Evolutionary conservation across 2,888 invertebrate species (phyloP), one percentile per base, ranked within the genome.

Genomic region (Lochmaea capreae): DNA sequence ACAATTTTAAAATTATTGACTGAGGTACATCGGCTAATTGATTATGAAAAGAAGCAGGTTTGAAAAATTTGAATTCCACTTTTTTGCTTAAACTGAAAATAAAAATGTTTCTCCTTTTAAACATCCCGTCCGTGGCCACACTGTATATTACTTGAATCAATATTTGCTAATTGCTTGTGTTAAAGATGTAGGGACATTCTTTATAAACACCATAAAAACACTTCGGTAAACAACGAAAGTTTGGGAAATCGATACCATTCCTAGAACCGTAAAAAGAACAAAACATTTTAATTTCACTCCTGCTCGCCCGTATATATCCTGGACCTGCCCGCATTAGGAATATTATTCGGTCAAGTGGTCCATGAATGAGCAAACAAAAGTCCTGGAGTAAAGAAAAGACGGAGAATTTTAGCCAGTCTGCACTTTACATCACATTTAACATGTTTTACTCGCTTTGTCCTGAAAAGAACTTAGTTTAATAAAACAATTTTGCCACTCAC

Each of bases 261-360:
- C 18, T 70, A 63, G 65, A 72, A 65, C 62, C 62, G 49, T 33
- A 66, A 63, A 67, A 74, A 16, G 46, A 52, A 52, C 54, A 66
- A 63, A 72, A 76, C 73, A 74, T 49, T 73, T 71, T 74, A 75
- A 78, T 78, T 79, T 78, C 62, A 65, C 76, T 73, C 63, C 61
- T 63, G 67, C 79, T 76, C 75, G 74, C 42, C 33, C 33, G 33
- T 59, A 59, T 59, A 59, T 78, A 79, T 79, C 54, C 65, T 54
- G 71, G 49, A 72, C 75, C 74, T 72, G 70, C 76, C 77, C 76
- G 76, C 77, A 76, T 78, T 73, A 63, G 58, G 74, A 74, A 75
- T 76, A 77, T 73, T 69, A 69, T 77, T 72, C 74, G 79, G 79
- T 79, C 79, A 79, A 79, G 79, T 77, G 77, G 75, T 65, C 79